Base-by-base conservation (phyloP, 2,797 vertebrate species). In the Anolis apletophallus region DNA sequence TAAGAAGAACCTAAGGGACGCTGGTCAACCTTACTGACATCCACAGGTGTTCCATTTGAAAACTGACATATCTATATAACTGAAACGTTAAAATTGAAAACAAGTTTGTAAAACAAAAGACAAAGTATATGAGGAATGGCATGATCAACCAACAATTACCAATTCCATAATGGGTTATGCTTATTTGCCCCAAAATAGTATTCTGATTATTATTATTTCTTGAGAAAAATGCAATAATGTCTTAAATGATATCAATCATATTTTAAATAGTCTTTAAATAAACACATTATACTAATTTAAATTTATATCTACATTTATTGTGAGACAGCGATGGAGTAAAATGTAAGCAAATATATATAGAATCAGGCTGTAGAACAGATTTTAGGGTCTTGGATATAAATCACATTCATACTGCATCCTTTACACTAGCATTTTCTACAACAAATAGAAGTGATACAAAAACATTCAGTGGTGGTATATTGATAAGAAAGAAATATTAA, bases 401-500 rank as follows among this genome's bases (percentile, higher is more conserved):
- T 54, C 32, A 73, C 23, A 57, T 77, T 69, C 11, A 34, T 77
- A 59, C 40, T 26, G 21, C 29, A n/a, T 50, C 16, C 12, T 52
- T 64, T 86, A 52, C n/a, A 77, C 40, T 32, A 59, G 36, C 7
- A 21, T 83, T 83, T 34, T 83, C 55, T 8, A 69, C 34, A 76
- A 68, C 26, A 86, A 81, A 76, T 68, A 46, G 19, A 34, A 81
- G 40, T 14, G 78, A 78, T 55, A 55, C 5, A 54, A 78, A 17
- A 78, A 16, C 16, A 78, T 71, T 34, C 52, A 67, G n/a, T 54
- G 29, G 21, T 14, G 14, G 21, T 23, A 81, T 40, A 2, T 59
- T 82, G 73, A 82, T 32, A 73, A 40, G 74, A 50, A 73, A 78
- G 57, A 13, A 54, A 34, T 52, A 78, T 55, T 72, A 52, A 72